Evolutionary conservation across 1,140 invertebrate genomes (phyloP), one percentile per base, ranked within the genome.

Genomic region (Apocrypta bakeri): DNA sequence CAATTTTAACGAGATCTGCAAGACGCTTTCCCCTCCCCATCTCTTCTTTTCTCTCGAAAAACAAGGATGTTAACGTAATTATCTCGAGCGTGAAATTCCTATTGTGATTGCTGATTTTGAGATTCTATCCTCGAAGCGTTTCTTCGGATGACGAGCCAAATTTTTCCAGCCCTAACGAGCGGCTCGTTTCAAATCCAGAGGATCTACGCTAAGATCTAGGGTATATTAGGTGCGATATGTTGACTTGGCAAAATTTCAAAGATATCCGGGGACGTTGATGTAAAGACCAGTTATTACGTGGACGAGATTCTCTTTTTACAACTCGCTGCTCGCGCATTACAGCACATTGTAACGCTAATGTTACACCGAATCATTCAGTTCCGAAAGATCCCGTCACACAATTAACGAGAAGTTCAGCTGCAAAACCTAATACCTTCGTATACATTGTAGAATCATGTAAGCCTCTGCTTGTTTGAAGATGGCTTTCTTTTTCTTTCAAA

Each of bases 61-160:
- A 66, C 71, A 48, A 74, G 8, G 40, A 11, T 4, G 42, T 21
- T 56, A 56, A 56, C 4, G 61, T 25, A 24, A 81, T 31, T 66
- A 81, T 21, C 25, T 12, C 7, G 12, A 73, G 40, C 71, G 37
- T 81, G 72, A 81, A 75, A 31, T 75, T 74, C 73, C 68, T 72
- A 21, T 61, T 31, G 68, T 69, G 72, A 79, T 87, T 86, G 87
- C 83, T 85, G 87, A 88, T 88, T 89, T 88, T 84, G 88, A 79
- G 87, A 71, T 87, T 80, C 68, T 88, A 86, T 82, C 25, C 69
- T 29, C n/a, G 17, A 29, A 9, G 9, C 21, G 78, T 37, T 21
- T 61, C 40, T 12, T 27, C 40, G 64, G 76, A 79, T 83, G 85
- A 86, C 66, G 42, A 27, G n/a, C 83, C 84, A 80, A 69, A 73